Evolutionary conservation across 2,797 vertebrate genomes (phyloP), one percentile per base, ranked within the genome.

Genomic region (Falco rusticolus): DNA sequence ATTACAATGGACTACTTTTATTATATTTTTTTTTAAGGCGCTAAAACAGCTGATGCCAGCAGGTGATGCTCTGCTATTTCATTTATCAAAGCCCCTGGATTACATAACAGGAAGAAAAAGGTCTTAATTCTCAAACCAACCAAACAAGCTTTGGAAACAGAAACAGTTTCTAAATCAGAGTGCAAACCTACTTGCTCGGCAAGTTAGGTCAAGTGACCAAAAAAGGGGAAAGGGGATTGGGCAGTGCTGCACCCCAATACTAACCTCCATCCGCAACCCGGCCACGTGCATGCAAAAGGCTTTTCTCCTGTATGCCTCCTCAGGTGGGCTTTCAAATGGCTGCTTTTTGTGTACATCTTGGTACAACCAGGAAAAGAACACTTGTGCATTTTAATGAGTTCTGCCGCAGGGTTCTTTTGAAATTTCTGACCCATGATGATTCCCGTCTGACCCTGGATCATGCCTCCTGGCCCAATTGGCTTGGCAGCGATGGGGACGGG

Each of bases 311-410:
- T 99, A 97, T 99, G 99, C 92, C 99, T 98, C 96, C 99, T 98
- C 96, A 99, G 98, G 96, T 99, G 99, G 50, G 99, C 99, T 97
- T 99, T 99, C 93, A 99, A 98, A 93, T 99, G 99, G 97, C 99
- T 99, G 98, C 99, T 99, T 97, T 99, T 99, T 25, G 99, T 99
- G 98, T 99, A 99, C 99, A 99, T 99, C 98, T 99, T 99, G 97
- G 98, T 98, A 97, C 99, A 99, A 86, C 99, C 99, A 2, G 99
- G 98, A 92, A 99, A 99, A 97, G 98, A 98, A 96, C 99, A 99
- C 98, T 99, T 99, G 97, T 99, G 99, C 99, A 99, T 99, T 98
- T 99, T 99, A 96, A 99, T 99, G 75, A 99, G 99, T 98, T 99
- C 99, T 25, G 99, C 98, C 16, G 99, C 98, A 1, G 99, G 98